Percentiles rank a stretch among this genome's conserved stretches.
These are phyloP conservation scores for Phytoseiulus persimilis DNA, from an alignment of 2,888 invertebrate genomes.

Conservation along the genomic window DNA sequence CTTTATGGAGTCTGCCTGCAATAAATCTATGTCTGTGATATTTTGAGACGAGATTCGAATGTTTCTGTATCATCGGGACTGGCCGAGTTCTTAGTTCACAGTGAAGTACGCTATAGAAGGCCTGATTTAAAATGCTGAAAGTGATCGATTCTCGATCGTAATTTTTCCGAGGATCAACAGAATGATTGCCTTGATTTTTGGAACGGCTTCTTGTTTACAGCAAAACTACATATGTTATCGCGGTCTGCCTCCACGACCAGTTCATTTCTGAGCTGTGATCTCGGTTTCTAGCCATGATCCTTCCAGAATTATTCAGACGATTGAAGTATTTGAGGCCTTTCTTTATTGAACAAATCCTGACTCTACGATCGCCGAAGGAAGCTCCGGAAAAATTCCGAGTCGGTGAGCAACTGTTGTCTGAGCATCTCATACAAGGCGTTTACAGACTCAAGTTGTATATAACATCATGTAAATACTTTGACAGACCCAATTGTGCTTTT, in stretches of 20 bases:
- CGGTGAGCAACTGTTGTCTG: neutral
- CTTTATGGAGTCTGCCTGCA: neutral
- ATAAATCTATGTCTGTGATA: neutral
- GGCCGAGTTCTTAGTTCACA: no score
- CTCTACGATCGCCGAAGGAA: neutral
- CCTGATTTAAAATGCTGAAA: neutral
- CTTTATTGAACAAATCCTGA: neutral
- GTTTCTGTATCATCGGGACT: no score
- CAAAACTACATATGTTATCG: no score
- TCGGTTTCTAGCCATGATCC: no score
- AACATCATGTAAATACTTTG: neutral
- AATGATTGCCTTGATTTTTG: no score
- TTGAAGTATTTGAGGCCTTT: no score
- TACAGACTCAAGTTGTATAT: neutral
- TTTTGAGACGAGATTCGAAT: neutral
- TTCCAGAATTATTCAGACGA: no score
- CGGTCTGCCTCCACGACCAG: no score
- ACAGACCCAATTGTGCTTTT: neutral
- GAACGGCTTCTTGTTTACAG: no score
- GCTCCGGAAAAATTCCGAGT: neutral
- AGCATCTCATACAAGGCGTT: neutral
- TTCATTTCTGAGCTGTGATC: no score
- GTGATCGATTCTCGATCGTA: neutral
- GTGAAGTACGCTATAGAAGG: no score
- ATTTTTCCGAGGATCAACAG: neutral